Base-by-base conservation (phyloP, 30 jellyfish, hydroid and myxozoan species). In the Aurelia sp. region DNA sequence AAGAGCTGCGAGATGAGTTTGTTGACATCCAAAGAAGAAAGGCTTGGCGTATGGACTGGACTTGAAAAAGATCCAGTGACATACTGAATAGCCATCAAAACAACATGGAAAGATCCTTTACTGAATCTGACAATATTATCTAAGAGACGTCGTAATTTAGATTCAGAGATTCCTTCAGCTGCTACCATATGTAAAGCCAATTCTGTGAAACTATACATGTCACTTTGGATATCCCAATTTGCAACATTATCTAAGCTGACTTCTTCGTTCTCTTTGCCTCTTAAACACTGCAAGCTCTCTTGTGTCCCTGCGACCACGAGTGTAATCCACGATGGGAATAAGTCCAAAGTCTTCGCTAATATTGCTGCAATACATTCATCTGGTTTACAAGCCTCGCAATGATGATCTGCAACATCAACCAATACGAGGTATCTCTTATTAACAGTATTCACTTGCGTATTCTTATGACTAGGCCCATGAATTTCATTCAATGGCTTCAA, bases 211-310 rank as follows among this genome's bases (percentile, higher is more conserved):
- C 80, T 52, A 41, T 76, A 76, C 22, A 87, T n/a, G 50, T 87
- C 96, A 41, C 88, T 75, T 61, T 87, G 96, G 51, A 87, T 53
- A 47, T 87, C 96, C 96, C 96, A 87, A 67, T 76, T 76, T 8
- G 88, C 80, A 16, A 87, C 84, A 20, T 87, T 76, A 50, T 87
- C 96, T 4, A 87, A 58, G 41, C 58, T 31, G 4, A 87, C 72
- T 59, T 75, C 90, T 15, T 75, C 72, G 8, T 15, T 27, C 7
- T 59, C 78, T 13, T 18, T 38, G 50, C 27, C 78, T 12, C 62
- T 52, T 51, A 87, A 69, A 19, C 52, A 64, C 62, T 74, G 79
- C 47, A 87, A 31, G 48, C 90, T 67, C 21, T 58, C 82, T 40
- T 1, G 24, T 22, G 96, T 59, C 8, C 96, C 96, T 31, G 96